Evolutionary conservation across 2,797 vertebrate genomes (phyloP).

Genomic region (Scomberomorus guttatus): DNA sequence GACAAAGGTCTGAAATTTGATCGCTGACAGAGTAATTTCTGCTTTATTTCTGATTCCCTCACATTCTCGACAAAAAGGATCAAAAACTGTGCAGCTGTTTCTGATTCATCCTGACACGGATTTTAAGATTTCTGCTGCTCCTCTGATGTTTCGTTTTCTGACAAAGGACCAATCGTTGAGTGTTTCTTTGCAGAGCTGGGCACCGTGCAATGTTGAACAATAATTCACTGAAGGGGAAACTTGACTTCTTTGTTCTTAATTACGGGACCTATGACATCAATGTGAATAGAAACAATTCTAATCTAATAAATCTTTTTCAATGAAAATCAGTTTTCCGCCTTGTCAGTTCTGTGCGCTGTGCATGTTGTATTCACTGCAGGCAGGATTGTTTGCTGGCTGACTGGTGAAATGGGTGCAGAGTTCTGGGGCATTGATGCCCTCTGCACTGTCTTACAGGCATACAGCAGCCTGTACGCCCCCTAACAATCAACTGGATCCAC

Average conservation of each 20-base stretch:
- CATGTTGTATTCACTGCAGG: not conserved
- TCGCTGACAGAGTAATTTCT: not conserved
- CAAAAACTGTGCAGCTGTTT: not conserved
- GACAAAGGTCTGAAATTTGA: not conserved
- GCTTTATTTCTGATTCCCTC: not conserved
- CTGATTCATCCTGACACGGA: not conserved
- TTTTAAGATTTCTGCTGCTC: slow-evolving; percentile 23
- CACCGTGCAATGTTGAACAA: slow-evolving; percentile 75
- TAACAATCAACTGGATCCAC: not conserved
- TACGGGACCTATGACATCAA: slow-evolving; percentile 24
- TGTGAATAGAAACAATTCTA: slow-evolving; percentile 57
- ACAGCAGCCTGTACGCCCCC: too few relatives aligned
- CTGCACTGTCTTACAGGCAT: not conserved
- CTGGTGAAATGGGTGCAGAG: too few relatives aligned
- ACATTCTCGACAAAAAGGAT: not conserved
- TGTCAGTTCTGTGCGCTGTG: not conserved
- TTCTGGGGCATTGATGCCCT: not conserved
- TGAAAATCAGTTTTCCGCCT: not conserved
- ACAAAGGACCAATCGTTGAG: slow-evolving; percentile 34
- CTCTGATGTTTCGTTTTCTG: not conserved
- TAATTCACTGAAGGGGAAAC: slow-evolving; percentile 42
- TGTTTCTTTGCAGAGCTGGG: slow-evolving; percentile 54
- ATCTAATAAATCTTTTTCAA: slow-evolving; percentile 62
- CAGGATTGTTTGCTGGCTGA: not conserved
- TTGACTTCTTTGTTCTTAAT: slow-evolving; percentile 48